Base-by-base conservation (phyloP, 2,797 vertebrate species). In the Enteromius anoplus region DNA sequence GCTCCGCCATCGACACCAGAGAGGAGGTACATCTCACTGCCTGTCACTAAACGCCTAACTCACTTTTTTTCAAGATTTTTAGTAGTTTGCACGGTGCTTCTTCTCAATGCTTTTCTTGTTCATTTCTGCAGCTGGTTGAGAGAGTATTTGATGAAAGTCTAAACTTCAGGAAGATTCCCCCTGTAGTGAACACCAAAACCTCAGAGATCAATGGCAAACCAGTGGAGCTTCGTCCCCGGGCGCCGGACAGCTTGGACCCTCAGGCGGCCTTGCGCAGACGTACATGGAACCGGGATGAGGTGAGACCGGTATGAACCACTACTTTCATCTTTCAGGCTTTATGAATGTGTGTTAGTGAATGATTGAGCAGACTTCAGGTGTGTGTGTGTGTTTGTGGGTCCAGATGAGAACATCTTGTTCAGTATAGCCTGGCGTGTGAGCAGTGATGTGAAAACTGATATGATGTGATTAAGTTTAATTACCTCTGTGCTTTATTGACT, bases 1-100 rank as follows among this genome's bases (percentile, higher is more conserved):
- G 97, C 92, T 99, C 98, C 85, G 97, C 98, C 94, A 99, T 99
- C 93, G 98, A 99, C 96, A 99, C 97, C 93, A 96, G 96, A 92
- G 98, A 99, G 97, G 98, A 99, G 97, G 98, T 99, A 97, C 93
- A 96, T 96, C 32, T 29, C 14, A 5, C 37, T 72, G 34, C 47
- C 7, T 37, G 34, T 19, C 12, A 55, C 87, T 85, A 90, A 87
- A 95, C 96, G 94, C 95, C 95, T 89, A 94, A 96, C 93, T 93
- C 92, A 87, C 90, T 88, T 37, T 37, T 37, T 37, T 89, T 89
- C 90, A 95, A 70, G 0, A 12, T 14, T 2, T 65, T 21, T n/a
- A 10, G 23, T 42, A 2, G 14, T 17, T 58, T 26, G 6, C 34
- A 26, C 9, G 10, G 32, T 11, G 37, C 4, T 40, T 29, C 8